These are phyloP conservation scores for Sinopyrophorus schimmeli DNA, from an alignment of 2,888 invertebrate species.

Conservation along the genomic window DNA sequence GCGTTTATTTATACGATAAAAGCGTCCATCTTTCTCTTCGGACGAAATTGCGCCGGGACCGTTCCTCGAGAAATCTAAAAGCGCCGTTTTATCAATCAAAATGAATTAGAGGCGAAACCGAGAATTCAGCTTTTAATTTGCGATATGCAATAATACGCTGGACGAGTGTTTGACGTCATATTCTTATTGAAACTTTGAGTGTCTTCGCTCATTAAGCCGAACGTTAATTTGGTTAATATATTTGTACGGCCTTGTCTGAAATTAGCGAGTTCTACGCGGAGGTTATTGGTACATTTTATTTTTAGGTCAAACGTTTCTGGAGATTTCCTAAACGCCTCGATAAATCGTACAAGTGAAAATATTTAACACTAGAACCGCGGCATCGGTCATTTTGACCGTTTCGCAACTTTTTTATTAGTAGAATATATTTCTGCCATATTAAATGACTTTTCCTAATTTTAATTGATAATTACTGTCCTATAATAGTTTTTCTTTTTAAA, in stretches of 20 bases:
- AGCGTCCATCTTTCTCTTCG: slow-evolving; percentile 16
- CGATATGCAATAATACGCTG: slow-evolving; percentile 37
- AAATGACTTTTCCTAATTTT: too few species aligned
- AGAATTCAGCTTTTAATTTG: slow-evolving; percentile 12
- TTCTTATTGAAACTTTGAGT: slow-evolving; percentile 37
- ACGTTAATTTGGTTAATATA: slow-evolving; percentile 46
- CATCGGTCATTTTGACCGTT: too few species aligned
- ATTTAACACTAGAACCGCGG: too few species aligned
- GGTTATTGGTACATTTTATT: slow-evolving; percentile 34
- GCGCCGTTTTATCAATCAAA: slow-evolving; percentile 18
- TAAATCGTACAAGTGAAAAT: too few species aligned
- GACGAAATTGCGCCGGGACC: slow-evolving; percentile 8
- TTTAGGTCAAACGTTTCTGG: slow-evolving; percentile 24
- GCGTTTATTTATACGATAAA: slow-evolving; percentile 5
- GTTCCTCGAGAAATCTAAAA: slow-evolving; percentile 11
- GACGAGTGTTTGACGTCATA: slow-evolving; percentile 42
- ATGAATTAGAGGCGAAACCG: slow-evolving; percentile 15
- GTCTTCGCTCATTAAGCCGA: slow-evolving; percentile 45
- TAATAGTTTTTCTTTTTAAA: too few species aligned
- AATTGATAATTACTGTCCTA: too few species aligned
- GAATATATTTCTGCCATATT: too few species aligned
- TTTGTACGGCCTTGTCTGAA: slow-evolving; percentile 48
- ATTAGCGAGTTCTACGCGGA: slow-evolving; percentile 42
- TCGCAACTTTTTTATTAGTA: too few species aligned
- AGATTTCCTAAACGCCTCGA: too few species aligned